These are phyloP conservation scores for Rhaphigaster nebulosa DNA, from an alignment of 2,888 invertebrate genomes.

Conservation along the genomic window DNA sequence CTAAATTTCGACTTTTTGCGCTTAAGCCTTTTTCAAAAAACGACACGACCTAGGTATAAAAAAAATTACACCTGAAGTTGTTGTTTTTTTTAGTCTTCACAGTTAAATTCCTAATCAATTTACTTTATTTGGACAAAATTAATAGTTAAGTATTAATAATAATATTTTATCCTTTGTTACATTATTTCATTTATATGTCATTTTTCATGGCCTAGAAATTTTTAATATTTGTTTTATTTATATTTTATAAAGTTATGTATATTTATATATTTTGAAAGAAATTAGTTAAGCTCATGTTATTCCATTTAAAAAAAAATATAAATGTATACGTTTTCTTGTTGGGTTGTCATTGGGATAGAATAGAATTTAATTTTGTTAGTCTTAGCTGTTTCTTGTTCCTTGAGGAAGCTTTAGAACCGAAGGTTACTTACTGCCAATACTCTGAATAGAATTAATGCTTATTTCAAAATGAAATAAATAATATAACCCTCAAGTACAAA, in stretches of 20 bases:
- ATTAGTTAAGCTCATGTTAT: constrained; percentile 55
- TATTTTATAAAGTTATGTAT: constrained; percentile 18
- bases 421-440: constrained; percentile 59
- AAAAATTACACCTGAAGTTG: neutral
- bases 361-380: constrained; percentile 51
- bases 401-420: constrained; percentile 57
- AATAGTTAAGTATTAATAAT: neutral
- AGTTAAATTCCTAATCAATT: neutral
- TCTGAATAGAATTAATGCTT: constrained; percentile 55
- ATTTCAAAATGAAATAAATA: constrained; percentile 56
- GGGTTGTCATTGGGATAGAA: constrained; percentile 59
- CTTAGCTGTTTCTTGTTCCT: constrained; percentile 55
- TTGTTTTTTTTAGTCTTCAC: neutral
- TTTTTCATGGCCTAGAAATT: constrained; percentile 34
- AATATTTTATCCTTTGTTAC: neutral
- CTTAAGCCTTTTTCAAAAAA: too few relatives aligned
- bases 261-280: constrained; percentile 46
- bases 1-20: too few relatives aligned
- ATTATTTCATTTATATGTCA: constrained; percentile 12
- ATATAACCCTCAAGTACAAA: constrained; percentile 60
- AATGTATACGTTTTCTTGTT: constrained; percentile 58
- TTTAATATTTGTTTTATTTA: constrained; percentile 41
- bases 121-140: neutral
- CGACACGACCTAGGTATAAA: neutral
- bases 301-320: constrained; percentile 46